phyloP scores from a whole-genome alignment of 2,888 invertebrate genomes.

The Leucania comma region DNA sequence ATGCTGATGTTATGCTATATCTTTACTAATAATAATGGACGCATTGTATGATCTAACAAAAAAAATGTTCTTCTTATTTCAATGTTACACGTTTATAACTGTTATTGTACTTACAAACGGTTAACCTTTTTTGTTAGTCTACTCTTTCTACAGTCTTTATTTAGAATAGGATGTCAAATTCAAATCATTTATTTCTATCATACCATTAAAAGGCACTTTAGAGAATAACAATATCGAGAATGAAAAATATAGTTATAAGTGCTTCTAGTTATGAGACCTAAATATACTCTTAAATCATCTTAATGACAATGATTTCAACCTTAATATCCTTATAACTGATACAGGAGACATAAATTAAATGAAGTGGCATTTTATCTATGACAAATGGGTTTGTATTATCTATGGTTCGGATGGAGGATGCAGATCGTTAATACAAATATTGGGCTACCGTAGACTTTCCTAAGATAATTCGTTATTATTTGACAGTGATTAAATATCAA shows the following conservation, averaged over 20 bases:
- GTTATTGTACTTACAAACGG: no score
- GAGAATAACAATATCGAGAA: neutral
- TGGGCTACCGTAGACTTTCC: slow-evolving; percentile 59
- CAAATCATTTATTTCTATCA: neutral
- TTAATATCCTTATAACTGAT: slow-evolving; percentile 59
- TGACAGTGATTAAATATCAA: slow-evolving; percentile 45
- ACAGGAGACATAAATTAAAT: slow-evolving; percentile 67
- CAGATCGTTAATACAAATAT: slow-evolving; percentile 65
- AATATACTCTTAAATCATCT: slow-evolving; percentile 42
- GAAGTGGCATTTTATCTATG: slow-evolving; percentile 78
- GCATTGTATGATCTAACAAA: no score
- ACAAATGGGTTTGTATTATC: slow-evolving; percentile 79
- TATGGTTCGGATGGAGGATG: slow-evolving; percentile 54
- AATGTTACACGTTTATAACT: no score
- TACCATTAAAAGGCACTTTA: neutral
- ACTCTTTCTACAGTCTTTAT: neutral
- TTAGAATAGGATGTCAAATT: neutral
- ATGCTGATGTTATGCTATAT: no score
- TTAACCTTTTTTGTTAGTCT: neutral
- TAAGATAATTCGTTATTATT: slow-evolving; percentile 49
- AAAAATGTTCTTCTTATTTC: no score
- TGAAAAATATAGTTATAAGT: neutral
- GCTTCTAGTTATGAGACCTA: slow-evolving; percentile 12
- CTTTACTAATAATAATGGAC: no score
- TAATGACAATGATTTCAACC: slow-evolving; percentile 39